Evolutionary conservation across 1,140 invertebrate genomes (phyloP).

Genomic region (Drosophila cardini): DNA sequence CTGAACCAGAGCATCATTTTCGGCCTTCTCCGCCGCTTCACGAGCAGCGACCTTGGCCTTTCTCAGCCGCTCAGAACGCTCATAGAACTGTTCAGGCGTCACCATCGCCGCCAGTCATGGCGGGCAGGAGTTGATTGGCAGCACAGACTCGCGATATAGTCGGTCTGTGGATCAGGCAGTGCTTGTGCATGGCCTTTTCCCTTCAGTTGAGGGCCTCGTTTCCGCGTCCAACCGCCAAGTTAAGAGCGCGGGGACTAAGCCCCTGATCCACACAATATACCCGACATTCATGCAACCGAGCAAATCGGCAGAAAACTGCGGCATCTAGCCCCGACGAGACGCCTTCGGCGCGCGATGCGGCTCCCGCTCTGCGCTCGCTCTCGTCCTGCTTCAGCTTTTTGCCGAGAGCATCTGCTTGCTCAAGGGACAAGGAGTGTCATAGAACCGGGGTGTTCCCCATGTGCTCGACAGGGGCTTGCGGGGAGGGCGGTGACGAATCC

Average conservation of each 20-base stretch:
- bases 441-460: constrained; percentile 7
- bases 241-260: constrained; percentile 7
- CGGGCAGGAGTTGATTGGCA: constrained; percentile 7
- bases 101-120: constrained; percentile 6
- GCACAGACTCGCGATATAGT: constrained; percentile 7
- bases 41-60: constrained; percentile 6
- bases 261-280: constrained; percentile 7
- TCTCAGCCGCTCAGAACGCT: constrained; percentile 7
- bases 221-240: constrained; percentile 6
- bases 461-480: constrained; percentile 6
- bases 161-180: constrained; percentile 7
- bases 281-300: constrained; percentile 7
- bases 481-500: constrained; percentile 5
- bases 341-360: constrained; percentile 28
- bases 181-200: constrained; percentile 7
- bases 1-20: constrained; percentile 7
- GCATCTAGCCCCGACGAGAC: constrained; percentile 11
- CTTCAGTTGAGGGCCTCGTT: constrained; percentile 7
- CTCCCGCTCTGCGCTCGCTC: constrained; percentile 34
- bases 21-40: constrained; percentile 6
- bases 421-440: constrained; percentile 7
- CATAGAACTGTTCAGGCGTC: constrained; percentile 7
- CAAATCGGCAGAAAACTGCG: constrained; percentile 7
- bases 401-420: constrained; percentile 7
- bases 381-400: constrained; percentile 7